Evolutionary conservation across 1,140 invertebrate genomes (phyloP).

Genomic region (Aplysia californica): DNA sequence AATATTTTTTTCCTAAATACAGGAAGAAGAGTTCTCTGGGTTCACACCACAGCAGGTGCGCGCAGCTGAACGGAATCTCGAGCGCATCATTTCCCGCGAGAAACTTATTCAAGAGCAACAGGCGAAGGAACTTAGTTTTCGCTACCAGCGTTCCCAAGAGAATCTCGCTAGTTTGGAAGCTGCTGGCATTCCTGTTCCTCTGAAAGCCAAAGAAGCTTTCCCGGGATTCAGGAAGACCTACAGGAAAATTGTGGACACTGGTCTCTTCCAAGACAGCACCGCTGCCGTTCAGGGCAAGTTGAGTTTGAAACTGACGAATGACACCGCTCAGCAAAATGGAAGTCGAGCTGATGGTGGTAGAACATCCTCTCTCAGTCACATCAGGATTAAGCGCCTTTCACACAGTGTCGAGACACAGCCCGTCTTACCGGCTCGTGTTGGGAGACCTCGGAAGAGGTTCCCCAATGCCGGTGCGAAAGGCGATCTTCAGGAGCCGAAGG

Average conservation of each 20-base stretch:
- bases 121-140: background rate
- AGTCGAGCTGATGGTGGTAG: no score
- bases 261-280: no score
- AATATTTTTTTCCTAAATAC: conserved; percentile 31
- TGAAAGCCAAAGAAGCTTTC: background rate
- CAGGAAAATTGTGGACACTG: conserved; percentile 7
- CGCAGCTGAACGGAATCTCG: background rate
- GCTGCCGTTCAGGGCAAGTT: no score
- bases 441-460: conserved; percentile 8
- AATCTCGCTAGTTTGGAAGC: conserved; percentile 1
- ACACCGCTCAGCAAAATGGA: no score
- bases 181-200: background rate
- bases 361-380: background rate
- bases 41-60: conserved; percentile 58
- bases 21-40: conserved; percentile 68
- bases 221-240: conserved; percentile 20
- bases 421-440: background rate
- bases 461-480: background rate
- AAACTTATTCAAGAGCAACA: conserved; percentile 5
- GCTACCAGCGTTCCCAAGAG: conserved; percentile 6
- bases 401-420: background rate
- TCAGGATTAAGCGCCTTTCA: conserved; percentile 8
- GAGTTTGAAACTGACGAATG: no score
- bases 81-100: background rate
- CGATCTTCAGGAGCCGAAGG: no score